Percentiles rank a stretch among this genome's conserved stretches.
Evolutionary conservation across 2,888 invertebrate genomes (phyloP).

Genomic region (Agrotis exclamationis): DNA sequence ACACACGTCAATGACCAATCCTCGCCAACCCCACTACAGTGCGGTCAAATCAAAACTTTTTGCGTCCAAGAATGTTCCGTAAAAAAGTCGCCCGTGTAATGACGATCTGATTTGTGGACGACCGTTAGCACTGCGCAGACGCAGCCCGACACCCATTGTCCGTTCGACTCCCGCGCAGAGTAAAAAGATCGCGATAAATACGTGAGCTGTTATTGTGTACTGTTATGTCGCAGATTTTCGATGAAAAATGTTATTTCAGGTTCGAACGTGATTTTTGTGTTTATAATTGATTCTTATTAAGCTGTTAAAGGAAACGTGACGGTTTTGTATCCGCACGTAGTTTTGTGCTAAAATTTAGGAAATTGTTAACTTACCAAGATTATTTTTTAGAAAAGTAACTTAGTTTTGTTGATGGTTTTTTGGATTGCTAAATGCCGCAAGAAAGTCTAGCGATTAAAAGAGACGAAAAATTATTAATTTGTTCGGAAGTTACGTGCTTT

Average conservation of each 20-base stretch:
- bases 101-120: conserved; percentile 77
- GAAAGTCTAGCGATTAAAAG: not conserved
- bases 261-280: conserved; percentile 59
- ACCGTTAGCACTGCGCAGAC: conserved; percentile 78
- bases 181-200: conserved; percentile 73
- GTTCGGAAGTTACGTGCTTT: not conserved
- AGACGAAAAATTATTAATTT: not conserved
- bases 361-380: no score
- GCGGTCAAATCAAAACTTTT: conserved; percentile 78
- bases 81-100: conserved; percentile 82
- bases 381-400: not conserved
- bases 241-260: conserved; percentile 63
- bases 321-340: conserved; percentile 34
- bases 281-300: conserved; percentile 50
- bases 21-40: conserved; percentile 58
- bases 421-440: not conserved
- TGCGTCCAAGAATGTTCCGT: conserved; percentile 77
- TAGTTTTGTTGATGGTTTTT: not conserved
- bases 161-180: conserved; percentile 73
- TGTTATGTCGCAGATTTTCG: conserved; percentile 50
- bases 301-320: conserved; percentile 22
- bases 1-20: conserved; percentile 45
- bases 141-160: conserved; percentile 75
- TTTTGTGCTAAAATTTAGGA: not conserved
- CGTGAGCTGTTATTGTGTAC: conserved; percentile 72